These are phyloP conservation scores for Diglossa cyanea DNA, from an alignment of 2,797 vertebrate genomes.

Conservation along the genomic window DNA sequence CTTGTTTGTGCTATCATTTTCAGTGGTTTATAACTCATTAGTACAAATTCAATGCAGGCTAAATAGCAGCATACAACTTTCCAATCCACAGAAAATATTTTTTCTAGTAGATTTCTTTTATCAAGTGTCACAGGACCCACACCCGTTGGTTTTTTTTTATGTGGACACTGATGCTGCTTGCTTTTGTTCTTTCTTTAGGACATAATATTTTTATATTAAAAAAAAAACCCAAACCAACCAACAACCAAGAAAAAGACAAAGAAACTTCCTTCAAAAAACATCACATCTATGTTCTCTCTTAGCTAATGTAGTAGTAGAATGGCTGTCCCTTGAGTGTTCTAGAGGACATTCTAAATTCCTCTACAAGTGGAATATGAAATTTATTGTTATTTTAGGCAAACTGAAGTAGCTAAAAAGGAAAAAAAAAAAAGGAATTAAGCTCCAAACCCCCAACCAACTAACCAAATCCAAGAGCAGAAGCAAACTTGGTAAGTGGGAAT, in stretches of 20 bases:
- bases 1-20: not conserved
- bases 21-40: not conserved
- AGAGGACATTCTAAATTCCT: not conserved
- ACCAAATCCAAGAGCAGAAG: not conserved
- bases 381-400: not conserved
- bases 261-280: not conserved
- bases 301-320: not conserved
- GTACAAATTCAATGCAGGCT: not conserved
- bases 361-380: not conserved
- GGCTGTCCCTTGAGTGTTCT: not conserved
- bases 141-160: accelerated
- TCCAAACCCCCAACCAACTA: not conserved
- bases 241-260: not conserved
- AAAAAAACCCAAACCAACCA: not conserved
- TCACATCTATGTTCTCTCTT: not conserved
- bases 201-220: not conserved
- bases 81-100: not conserved
- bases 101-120: not conserved
- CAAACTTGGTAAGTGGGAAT: not conserved
- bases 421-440: accelerated
- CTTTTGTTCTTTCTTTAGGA: not conserved
- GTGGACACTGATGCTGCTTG: not conserved
- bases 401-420: not conserved
- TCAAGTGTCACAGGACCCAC: not conserved
- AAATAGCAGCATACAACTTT: not conserved